These are phyloP conservation scores for Cydia splendana DNA, from an alignment of 1,140 invertebrate species.

Conservation along the genomic window DNA sequence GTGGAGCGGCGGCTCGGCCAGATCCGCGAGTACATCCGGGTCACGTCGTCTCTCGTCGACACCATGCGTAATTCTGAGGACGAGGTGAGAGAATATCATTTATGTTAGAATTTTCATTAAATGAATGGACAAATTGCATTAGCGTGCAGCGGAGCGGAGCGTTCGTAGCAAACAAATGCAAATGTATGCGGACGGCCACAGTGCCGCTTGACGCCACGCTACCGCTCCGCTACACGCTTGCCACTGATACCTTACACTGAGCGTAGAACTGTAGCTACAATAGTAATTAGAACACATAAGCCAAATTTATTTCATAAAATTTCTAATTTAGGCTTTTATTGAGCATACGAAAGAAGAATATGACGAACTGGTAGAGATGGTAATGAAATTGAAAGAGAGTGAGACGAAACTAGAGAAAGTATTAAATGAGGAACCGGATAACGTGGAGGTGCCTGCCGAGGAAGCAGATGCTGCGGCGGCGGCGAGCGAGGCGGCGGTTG, in stretches of 20 bases:
- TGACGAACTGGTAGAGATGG: conserved; percentile 75
- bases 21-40: conserved; percentile 83
- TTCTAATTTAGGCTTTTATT: conserved; percentile 73
- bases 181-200: no score
- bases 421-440: conserved; percentile 56
- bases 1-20: conserved; percentile 82
- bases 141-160: not conserved
- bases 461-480: conserved; percentile 34
- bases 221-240: not conserved
- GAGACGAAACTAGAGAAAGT: conserved; percentile 72
- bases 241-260: not conserved
- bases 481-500: conserved; percentile 8
- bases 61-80: conserved; percentile 82
- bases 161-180: no score
- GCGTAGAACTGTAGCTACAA: conserved; percentile 2
- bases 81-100: conserved; percentile 68
- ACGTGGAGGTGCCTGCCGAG: conserved; percentile 57
- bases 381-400: conserved; percentile 77
- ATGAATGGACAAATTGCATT: not conserved
- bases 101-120: no score
- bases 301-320: conserved; percentile 38
- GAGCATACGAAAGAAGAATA: conserved; percentile 77
- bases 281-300: conserved; percentile 14
- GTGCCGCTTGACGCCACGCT: not conserved
- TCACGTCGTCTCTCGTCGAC: conserved; percentile 82